Conservation (phyloP, 1,140 invertebrate genomes). For the Lepidurus arcticus region DNA sequence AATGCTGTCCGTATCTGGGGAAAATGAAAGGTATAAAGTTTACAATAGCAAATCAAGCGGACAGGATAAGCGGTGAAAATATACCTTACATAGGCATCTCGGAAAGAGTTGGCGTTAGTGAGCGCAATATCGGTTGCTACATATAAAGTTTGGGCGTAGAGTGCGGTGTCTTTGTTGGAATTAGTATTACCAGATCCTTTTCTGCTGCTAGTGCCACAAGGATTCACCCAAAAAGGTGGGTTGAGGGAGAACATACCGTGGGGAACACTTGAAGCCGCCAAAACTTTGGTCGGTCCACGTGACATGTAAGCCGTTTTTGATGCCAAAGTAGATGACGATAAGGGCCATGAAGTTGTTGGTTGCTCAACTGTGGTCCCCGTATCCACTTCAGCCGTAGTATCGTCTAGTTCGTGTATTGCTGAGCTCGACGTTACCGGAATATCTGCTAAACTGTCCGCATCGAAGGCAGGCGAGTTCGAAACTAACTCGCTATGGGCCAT, state of each 20-base stretch:
- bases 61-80: not conserved
- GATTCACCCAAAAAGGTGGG: constrained; percentile 4
- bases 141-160: not conserved
- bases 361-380: not conserved
- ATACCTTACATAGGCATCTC: not conserved
- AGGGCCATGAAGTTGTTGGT: not conserved
- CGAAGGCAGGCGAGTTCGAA: not conserved
- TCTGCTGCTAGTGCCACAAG: not conserved
- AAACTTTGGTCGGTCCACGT: not conserved
- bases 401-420: not conserved
- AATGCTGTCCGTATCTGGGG: not conserved
- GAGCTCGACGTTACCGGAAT: not conserved
- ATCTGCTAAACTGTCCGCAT: not conserved
- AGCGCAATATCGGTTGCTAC: not conserved
- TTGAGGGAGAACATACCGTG: not conserved
- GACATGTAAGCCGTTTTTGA: not conserved
- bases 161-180: not conserved
- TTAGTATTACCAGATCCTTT: not conserved
- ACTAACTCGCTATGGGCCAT: not conserved
- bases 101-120: not conserved
- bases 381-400: not conserved
- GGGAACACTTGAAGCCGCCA: not conserved
- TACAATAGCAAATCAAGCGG: not conserved
- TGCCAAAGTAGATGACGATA: not conserved
- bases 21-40: not conserved